Evolutionary conservation across 2,888 invertebrate genomes (phyloP), one percentile per base, ranked within the genome.

Genomic region (Scelioninae gen. 1): DNA sequence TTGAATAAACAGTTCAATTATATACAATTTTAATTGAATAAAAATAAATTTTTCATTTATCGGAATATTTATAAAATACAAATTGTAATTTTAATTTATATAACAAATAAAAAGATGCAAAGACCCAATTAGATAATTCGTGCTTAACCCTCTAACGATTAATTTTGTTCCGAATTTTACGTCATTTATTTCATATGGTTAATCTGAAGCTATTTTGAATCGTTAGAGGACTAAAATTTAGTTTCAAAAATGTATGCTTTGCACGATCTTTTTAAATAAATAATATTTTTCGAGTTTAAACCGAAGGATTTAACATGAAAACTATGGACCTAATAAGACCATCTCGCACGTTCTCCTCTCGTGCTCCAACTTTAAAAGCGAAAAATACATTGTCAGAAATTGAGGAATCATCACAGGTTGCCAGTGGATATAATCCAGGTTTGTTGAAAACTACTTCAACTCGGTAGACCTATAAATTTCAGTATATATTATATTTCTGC

Each of bases 391-490:
- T 95, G 90, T 96, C 95, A 56, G 95, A 95, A 6, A 94, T 93
- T 34, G 95, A 95, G 62, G 95, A 94, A 86, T 94, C 94, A 0
- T 95, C 94, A 90, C 96, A 96, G 5, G 94, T 94, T 83, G 96
- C 96, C 93, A 96, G 95, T 6, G 96, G 96, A 92, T 97, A 97
- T 94, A 95, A 95, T 11, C 97, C 97, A 83, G 94, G 94, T 90
- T 96, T 96, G 93, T 97, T 96, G 92, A 97, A 95, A 51, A 96
- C 96, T 31, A 97, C 96, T 62, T 96, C 96, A 86, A 97, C 95
- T 91, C 96, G 95, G 92, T 97, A 97, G 69, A 95, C 94, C 95
- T 96, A 13, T 13, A 31, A 23, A 49, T 34, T 31, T 29, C 15
- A 56, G 2, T 10, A 31, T 23, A 4, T 4, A 23, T 23, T 23